Conservation (phyloP, 2,113 vertebrate genomes). For the Pteropus alecto region DNA sequence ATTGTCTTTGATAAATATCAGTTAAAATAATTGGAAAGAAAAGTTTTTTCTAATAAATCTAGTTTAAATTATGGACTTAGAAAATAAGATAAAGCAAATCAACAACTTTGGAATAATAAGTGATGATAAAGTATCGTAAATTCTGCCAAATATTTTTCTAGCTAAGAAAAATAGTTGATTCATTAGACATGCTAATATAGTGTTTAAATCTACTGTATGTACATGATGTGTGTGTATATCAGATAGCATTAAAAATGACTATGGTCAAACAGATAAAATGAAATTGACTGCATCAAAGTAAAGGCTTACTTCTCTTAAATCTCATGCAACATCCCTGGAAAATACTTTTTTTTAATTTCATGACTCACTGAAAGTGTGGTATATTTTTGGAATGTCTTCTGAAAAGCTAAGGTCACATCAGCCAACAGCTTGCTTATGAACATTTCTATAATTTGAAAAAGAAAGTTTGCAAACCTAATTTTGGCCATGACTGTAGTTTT, state of each 20-base stretch:
- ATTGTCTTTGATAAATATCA: background rate
- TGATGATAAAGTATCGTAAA: background rate
- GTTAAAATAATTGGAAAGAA: background rate
- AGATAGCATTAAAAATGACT: background rate
- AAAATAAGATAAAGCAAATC: background rate
- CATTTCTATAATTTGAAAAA: constrained; percentile 45
- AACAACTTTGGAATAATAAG: background rate
- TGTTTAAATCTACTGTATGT: background rate
- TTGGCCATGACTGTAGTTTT: background rate
- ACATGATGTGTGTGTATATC: background rate
- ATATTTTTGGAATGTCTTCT: constrained; percentile 67
- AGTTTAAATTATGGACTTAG: background rate
- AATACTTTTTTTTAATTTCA: constrained; percentile 3
- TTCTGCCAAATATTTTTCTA: background rate
- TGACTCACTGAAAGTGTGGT: constrained; percentile 55
- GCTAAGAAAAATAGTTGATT: background rate
- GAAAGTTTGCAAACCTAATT: constrained; percentile 33
- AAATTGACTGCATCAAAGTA: background rate
- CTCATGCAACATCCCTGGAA: background rate
- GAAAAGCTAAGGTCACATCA: constrained; percentile 55
- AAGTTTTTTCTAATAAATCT: background rate
- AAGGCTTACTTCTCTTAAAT: constrained; percentile 39
- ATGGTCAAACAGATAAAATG: background rate
- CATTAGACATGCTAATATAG: background rate
- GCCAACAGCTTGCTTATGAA: constrained; percentile 50